Base-by-base conservation (phyloP, 1,140 invertebrate species). In the Neodiprion lecontei region DNA sequence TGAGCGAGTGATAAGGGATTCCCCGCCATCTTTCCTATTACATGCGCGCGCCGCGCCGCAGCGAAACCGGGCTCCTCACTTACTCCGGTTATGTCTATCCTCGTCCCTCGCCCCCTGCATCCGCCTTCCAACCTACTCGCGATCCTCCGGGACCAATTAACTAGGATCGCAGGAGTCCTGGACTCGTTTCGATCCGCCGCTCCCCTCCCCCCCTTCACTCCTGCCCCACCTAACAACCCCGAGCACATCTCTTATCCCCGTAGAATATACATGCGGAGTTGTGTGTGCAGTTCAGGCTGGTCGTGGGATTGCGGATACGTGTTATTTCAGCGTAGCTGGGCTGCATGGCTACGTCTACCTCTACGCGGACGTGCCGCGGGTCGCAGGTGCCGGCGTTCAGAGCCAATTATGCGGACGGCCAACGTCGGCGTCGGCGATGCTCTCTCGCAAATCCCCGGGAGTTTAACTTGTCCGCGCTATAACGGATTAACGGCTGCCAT, bases 11-110 rank as follows among this genome's bases (percentile, higher is more conserved):
- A 85, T 83, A 83, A 83, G 79, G 79, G 77, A 69, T 28, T 61
- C 72, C 72, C 80, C 83, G 84, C 84, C 82, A 84, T 87, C 78
- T 86, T 86, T 79, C 78, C 79, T 81, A 82, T 85, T 83, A 83
- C 78, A 81, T 80, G 80, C 79, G 77, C 76, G 79, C 80, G 81
- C 53, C 82, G 77, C 78, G 65, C 78, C 76, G 66, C 75, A 81
- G 80, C 83, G 78, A 79, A 74, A 69, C 17, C 67, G 11, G 11
- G 67, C 53, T 17, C 5, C n/a, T 4, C 53, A 61, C 53, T 61
- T 61, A 17, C 53, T 40, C 28, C 28, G 28, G 28, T 40, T 12
- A 17, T 12, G 53, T 61, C 53, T 12, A 61, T 61, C 53, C n/a
- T 9, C 53, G 5, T 1, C 9, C 11, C 11, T 9, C 53, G 5